Percentiles rank a stretch among this genome's conserved stretches.
Conservation (phyloP, 1,140 invertebrate species). For the Pachyrhynchus sulphureomaculatus region DNA sequence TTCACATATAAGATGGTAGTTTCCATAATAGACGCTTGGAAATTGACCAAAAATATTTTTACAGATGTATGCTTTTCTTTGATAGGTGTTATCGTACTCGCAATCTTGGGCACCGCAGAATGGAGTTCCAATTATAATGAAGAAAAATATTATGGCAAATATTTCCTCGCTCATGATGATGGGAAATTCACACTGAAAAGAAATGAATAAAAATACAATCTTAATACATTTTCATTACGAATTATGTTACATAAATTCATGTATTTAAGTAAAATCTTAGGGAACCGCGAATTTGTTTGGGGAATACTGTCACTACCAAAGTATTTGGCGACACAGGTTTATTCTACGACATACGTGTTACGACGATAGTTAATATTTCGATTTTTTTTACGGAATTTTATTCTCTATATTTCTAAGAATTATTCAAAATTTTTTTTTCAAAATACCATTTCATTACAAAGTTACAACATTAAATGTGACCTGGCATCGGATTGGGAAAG, state of each 20-base stretch:
- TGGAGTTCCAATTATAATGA: constrained; percentile 9
- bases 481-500: no score
- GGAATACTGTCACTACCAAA: no score
- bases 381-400: no score
- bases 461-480: no score
- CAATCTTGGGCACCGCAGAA: constrained; percentile 20
- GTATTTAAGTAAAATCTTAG: no score
- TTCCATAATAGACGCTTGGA: constrained; percentile 40
- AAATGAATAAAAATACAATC: not conserved
- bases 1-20: constrained; percentile 38
- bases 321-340: no score
- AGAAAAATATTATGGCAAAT: constrained; percentile 9
- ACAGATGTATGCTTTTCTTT: constrained; percentile 39
- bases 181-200: not conserved
- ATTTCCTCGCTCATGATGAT: constrained; percentile 2
- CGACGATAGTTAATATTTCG: no score
- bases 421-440: no score
- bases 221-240: not conserved
- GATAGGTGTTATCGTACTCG: not conserved
- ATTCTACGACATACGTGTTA: no score
- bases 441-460: no score
- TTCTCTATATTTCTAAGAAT: no score
- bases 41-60: constrained; percentile 38
- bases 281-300: no score
- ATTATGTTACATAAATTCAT: not conserved